Conservation (phyloP, 2,113 vertebrate species). For the Donacobius atricapilla region DNA sequence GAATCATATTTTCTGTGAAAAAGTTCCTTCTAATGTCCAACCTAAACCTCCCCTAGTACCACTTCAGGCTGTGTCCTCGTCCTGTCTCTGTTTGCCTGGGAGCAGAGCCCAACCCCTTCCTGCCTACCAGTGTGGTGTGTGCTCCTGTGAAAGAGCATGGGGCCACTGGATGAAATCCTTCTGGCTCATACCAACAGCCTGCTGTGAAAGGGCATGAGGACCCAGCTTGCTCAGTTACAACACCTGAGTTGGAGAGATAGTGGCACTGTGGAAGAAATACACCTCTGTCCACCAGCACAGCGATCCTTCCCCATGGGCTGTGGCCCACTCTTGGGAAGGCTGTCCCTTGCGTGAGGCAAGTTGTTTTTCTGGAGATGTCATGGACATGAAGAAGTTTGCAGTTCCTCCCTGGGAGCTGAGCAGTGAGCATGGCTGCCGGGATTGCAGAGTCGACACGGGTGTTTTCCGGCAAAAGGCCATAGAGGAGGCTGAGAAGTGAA, state of each 20-base stretch:
- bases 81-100: rapidly evolving
- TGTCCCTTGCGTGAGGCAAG: background rate
- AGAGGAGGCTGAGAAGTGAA: background rate
- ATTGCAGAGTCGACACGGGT: background rate
- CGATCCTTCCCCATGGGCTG: background rate
- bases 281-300: background rate
- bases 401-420: background rate
- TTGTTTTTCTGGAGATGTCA: background rate
- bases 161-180: background rate
- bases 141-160: background rate
- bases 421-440: rapidly evolving
- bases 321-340: background rate
- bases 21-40: background rate
- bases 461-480: background rate
- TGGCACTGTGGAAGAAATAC: background rate
- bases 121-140: background rate
- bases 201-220: background rate
- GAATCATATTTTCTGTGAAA: background rate
- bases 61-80: background rate
- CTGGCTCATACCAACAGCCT: background rate
- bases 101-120: background rate
- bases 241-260: background rate
- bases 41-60: background rate
- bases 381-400: background rate
- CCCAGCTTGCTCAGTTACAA: background rate